Evolutionary conservation across 2,113 vertebrate species (phyloP).

Genomic region (Pteropus alecto): DNA sequence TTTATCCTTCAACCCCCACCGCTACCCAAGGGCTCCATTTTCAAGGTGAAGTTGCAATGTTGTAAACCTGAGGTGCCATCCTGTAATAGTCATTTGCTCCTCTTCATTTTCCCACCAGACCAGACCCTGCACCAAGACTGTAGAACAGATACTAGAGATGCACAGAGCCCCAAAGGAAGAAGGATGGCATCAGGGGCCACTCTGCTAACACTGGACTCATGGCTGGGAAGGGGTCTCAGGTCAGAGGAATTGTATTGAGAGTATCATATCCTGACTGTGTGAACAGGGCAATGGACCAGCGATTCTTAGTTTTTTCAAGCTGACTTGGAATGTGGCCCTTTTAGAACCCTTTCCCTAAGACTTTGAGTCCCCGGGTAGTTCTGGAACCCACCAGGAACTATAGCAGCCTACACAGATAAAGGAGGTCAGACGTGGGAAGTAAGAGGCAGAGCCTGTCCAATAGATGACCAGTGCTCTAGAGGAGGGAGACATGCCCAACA

Average conservation of each 20-base stretch:
- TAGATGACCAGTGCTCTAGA: neutral
- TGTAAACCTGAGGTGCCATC: neutral
- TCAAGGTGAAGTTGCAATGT: neutral
- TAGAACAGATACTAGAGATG: neutral
- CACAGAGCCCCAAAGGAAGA: neutral
- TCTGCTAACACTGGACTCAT: neutral
- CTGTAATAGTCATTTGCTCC: neutral
- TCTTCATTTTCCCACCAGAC: neutral
- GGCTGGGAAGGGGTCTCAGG: neutral
- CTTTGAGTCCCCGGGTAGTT: neutral
- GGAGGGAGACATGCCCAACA: neutral
- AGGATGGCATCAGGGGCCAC: rapidly evolving
- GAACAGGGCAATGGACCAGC: neutral
- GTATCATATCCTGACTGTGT: rapidly evolving
- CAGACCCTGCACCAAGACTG: neutral
- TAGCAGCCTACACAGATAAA: neutral
- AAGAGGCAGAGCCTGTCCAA: neutral
- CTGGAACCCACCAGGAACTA: rapidly evolving
- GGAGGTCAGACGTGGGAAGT: no score
- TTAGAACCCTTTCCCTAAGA: neutral
- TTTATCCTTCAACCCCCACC: neutral
- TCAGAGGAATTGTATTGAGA: neutral
- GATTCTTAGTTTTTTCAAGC: neutral
- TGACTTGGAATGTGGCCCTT: neutral
- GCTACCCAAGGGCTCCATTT: neutral